Conservation (phyloP, 2,888 invertebrate genomes). For the Sericinus montela region DNA sequence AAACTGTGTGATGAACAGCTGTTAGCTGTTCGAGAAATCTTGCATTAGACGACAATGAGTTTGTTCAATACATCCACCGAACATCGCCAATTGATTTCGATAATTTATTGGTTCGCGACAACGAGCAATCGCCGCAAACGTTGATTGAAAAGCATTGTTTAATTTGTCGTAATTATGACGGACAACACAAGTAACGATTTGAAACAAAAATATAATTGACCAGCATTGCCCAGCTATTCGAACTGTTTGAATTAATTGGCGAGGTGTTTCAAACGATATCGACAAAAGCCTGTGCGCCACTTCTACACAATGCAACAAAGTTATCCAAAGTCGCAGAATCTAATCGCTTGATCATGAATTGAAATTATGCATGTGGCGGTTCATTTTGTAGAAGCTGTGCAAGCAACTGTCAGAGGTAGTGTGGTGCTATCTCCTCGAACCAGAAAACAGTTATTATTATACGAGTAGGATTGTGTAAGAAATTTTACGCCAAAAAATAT, state of each 20-base stretch:
- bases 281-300: background rate
- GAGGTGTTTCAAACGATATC: slow-evolving; percentile 2
- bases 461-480: too few species aligned
- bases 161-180: slow-evolving; percentile 24
- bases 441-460: too few species aligned
- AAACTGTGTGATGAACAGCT: too few species aligned
- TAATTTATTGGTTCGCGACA: slow-evolving; percentile 54
- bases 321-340: too few species aligned
- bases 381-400: too few species aligned
- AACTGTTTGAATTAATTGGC: slow-evolving; percentile 4
- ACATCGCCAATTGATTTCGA: slow-evolving; percentile 56
- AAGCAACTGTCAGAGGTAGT: too few species aligned
- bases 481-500: too few species aligned
- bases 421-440: too few species aligned
- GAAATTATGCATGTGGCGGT: too few species aligned
- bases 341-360: too few species aligned
- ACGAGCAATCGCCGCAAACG: slow-evolving; percentile 41
- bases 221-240: slow-evolving; percentile 4
- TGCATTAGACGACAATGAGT: background rate
- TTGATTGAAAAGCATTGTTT: slow-evolving; percentile 53
- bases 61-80: slow-evolving; percentile 16
- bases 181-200: slow-evolving; percentile 13
- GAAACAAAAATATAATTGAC: slow-evolving; percentile 8
- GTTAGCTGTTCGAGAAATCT: too few species aligned
- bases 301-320: too few species aligned